A percentile compares a stretch with the other conserved stretches of the same genome.
Conservation (phyloP, 2,113 vertebrate genomes). For the Tupaia chinensis region DNA sequence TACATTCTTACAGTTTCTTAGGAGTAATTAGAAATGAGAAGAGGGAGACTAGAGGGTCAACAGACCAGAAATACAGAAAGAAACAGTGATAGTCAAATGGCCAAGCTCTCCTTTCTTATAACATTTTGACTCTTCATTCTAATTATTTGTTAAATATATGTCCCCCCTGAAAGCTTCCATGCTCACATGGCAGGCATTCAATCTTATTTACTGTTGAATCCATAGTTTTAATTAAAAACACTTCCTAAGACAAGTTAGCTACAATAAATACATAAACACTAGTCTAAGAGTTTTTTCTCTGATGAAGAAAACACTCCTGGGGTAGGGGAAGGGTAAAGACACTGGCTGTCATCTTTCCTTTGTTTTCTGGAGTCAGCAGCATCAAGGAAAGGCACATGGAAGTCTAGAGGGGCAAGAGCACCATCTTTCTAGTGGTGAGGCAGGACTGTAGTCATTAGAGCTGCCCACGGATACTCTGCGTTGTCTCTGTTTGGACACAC, state of each 20-base stretch:
- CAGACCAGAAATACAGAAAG: neutral
- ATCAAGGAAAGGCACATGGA: too few relatives aligned
- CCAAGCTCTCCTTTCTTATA: neutral
- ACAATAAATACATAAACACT: neutral
- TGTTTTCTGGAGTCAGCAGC: neutral
- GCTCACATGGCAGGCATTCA: neutral
- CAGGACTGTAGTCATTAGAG: neutral
- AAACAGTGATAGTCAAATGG: accelerated
- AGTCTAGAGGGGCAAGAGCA: too few relatives aligned
- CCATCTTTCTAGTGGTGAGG: neutral
- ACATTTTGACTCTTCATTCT: neutral
- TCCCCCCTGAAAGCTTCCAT: neutral
- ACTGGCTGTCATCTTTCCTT: neutral
- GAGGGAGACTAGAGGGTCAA: accelerated
- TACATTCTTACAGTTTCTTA: neutral
- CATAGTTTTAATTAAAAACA: neutral
- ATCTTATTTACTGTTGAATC: neutral
- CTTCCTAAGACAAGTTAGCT: neutral
- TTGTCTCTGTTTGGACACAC: neutral
- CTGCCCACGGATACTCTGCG: neutral
- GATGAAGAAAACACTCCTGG: neutral
- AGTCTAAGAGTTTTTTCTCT: neutral
- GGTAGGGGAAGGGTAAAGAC: neutral
- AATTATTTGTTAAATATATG: neutral
- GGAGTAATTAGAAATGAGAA: neutral